Evolutionary conservation across 2,888 invertebrate genomes (phyloP), one percentile per base, ranked within the genome.

Genomic region (Acrobasis consociella): DNA sequence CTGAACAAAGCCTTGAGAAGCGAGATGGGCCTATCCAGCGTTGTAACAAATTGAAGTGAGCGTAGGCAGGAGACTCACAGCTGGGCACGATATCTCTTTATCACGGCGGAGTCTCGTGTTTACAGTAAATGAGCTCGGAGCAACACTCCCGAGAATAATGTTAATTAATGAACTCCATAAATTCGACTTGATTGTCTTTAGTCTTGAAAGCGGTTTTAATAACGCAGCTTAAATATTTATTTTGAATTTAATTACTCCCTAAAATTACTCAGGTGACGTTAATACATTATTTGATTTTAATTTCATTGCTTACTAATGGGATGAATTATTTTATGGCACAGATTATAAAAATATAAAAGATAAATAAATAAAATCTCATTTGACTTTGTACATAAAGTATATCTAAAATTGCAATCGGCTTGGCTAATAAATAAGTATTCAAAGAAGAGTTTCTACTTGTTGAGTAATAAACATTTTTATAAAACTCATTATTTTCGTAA

Each of bases 51-150:
- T 31, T 42, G 5, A 46, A 11, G 13, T 46, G 5, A 46, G 46
- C n/a, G 13, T 13, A 46, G 76, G 66, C 63, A 65, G 65, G 69
- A 66, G 69, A 66, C 64, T 70, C 72, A 72, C 65, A 71, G 72
- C 61, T 70, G 70, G 67, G 66, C 72, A 70, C 69, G 72, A 69
- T 72, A 70, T 72, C 72, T 66, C 69, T 67, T 67, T 65, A 65
- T 67, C 49, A 62, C 56, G 17, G 62, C 56, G 56, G 51, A 60
- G 62, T 64, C 62, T 62, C 49, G 39, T 62, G 51, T 60, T 58
- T 60, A 39, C 51, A 59, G 38, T 50, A 59, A 58, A 58, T 58
- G 56, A 42, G 56, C 59, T 37, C 59, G 37, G 38, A 50, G 50
- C 50, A 50, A 59, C 59, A 59, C 59, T 50, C 49, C 38, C 37